Evolutionary conservation across 2,888 invertebrate genomes (phyloP), one percentile per base, ranked within the genome.

Genomic region (Anarsia innoxiella): DNA sequence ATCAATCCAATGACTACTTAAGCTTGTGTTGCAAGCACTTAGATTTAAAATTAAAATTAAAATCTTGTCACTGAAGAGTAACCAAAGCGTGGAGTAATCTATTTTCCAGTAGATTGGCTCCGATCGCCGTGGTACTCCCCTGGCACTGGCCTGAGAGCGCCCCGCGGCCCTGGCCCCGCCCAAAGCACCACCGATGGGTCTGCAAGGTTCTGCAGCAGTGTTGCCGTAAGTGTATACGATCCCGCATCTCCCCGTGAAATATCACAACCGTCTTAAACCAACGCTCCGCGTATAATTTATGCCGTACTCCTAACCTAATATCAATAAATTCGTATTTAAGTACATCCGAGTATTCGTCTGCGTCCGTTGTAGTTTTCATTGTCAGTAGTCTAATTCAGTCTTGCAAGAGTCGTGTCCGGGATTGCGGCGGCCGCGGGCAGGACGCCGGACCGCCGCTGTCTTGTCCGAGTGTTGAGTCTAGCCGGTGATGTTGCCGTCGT

Each of bases 271-370:
- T 25, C 25, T 25, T 9, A 25, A 9, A 9, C 25, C 25, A 25
- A 25, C 25, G 25, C 25, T 25, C 25, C n/a, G 25, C 25, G 25
- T 25, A 25, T 25, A 25, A 19, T n/a, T 4, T 4, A 9, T 9
- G n/a, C n/a, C 25, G 25, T 25, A 25, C n/a, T 9, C 25, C 25
- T 25, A 25, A n/a, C 25, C 25, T 30, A 32, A 32, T 32, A 32
- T 34, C 26, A 34, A 15, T 35, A 35, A 35, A 35, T 35, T 35
- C 28, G 35, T 35, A 4, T 3, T 5, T 27, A 25, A 19, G n/a
- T 25, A 25, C 25, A 25, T 25, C 25, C 25, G 25, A 9, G 25
- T 25, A n/a, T 4, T n/a, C 25, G 25, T 12, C 12, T 6, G 9
- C 12, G 12, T 26, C n/a, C 3, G 14, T 37, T 19, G 32, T n/a